Evolutionary conservation across 2,113 vertebrate species (phyloP).

Genomic region (Tupaia tana): DNA sequence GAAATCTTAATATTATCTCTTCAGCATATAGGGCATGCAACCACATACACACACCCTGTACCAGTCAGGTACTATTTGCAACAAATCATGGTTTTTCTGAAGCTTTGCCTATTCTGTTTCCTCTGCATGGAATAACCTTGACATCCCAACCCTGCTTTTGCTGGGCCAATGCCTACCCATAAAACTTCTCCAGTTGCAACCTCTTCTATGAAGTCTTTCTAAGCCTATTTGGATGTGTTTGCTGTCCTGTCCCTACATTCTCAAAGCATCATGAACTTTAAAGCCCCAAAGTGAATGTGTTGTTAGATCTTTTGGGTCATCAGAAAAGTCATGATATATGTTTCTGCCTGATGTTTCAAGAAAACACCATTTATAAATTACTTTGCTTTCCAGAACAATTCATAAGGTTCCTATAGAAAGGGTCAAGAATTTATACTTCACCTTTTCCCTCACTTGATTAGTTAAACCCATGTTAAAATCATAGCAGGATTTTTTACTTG

Average conservation of each 20-base stretch:
- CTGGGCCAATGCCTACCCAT: neutral
- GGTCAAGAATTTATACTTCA: neutral
- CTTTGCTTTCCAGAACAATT: neutral
- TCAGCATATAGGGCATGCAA: neutral
- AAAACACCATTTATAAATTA: too few relatives aligned
- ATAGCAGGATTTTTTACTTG: neutral
- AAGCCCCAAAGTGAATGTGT: neutral
- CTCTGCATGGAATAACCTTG: neutral
- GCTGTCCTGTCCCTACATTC: accelerated
- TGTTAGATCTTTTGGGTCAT: neutral
- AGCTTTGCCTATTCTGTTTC: neutral
- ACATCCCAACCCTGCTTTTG: neutral
- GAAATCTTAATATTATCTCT: neutral
- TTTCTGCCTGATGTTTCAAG: too few relatives aligned
- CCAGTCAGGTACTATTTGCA: neutral
- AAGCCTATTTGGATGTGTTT: neutral
- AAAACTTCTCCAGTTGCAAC: neutral
- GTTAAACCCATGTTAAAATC: neutral
- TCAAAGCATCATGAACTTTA: neutral
- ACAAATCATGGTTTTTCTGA: neutral
- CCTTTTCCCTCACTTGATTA: neutral
- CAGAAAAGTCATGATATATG: too few relatives aligned
- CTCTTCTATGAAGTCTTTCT: neutral
- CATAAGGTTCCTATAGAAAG: neutral
- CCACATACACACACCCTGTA: neutral